phyloP scores from a whole-genome alignment of 1,140 invertebrate species.

The Cardiocondyla obscurior region DNA sequence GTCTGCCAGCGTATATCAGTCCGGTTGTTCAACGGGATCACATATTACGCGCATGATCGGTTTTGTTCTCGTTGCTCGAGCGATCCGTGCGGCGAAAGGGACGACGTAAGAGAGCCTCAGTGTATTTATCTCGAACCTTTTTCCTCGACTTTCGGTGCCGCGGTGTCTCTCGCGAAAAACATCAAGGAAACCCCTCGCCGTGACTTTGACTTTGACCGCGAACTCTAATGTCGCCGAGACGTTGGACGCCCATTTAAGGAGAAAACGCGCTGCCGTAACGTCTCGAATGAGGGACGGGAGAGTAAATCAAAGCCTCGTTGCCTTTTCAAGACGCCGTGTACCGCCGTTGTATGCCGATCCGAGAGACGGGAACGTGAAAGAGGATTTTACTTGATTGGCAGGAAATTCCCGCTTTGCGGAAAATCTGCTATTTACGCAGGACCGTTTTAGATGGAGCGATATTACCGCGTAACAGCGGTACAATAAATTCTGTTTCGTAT shows the following conservation, averaged over 20 bases:
- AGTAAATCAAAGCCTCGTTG: constrained; percentile 49
- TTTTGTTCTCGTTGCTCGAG: constrained; percentile 5
- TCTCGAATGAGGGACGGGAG: constrained; percentile 38
- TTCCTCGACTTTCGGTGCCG: background rate
- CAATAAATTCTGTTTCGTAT: background rate
- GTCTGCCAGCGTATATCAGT: constrained; percentile 18
- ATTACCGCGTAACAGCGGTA: constrained; percentile 5
- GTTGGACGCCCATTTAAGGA: constrained; percentile 52
- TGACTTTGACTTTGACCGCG: constrained; percentile 75
- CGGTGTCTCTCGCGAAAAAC: constrained; percentile 30
- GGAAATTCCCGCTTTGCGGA: constrained; percentile 36
- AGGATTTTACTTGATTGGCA: constrained; percentile 51
- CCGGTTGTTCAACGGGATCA: background rate
- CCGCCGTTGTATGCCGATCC: background rate
- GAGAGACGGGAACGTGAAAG: constrained; percentile 31
- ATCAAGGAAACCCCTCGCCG: constrained; percentile 31
- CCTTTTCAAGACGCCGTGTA: constrained; percentile 2
- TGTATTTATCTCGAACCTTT: background rate
- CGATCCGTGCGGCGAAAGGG: background rate
- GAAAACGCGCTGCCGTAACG: constrained; percentile 20
- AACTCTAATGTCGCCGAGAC: constrained; percentile 44
- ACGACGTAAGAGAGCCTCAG: background rate
- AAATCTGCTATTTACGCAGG: constrained; percentile 21
- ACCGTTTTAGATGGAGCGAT: background rate
- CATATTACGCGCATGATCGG: constrained; percentile 1